Evolutionary conservation across 2,888 invertebrate genomes (phyloP), one percentile per base, ranked within the genome.

Genomic region (Mimas tiliae): DNA sequence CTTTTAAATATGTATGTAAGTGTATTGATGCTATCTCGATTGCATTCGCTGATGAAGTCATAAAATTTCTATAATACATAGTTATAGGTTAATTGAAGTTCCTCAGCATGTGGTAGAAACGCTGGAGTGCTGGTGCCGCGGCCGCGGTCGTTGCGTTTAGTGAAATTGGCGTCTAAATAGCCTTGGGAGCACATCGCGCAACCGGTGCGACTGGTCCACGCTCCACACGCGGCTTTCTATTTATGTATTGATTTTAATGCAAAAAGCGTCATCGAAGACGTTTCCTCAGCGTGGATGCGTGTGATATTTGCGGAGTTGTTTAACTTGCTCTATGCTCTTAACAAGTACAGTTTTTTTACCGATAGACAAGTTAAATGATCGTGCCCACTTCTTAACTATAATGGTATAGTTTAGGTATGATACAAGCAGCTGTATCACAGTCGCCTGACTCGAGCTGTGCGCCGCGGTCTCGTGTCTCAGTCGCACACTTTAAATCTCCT

Each of bases 141-240:
- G 48, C 16, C 48, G 48, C 6, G 6, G 48, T 38, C 27, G 42
- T 27, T 33, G 53, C 53, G 51, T 67, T 65, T 69, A 74, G 72
- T 71, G 71, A 72, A 74, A 71, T 75, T 70, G 72, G 65, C 72
- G 53, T 66, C 70, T 73, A 75, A 74, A 70, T 72, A 73, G 71
- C 72, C 71, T 70, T 70, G 70, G 27, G 53, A 64, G n/a, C 48
- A 63, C 33, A 63, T 72, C 72, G 72, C 67, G 70, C 68, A 76
- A 79, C 79, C 78, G 75, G 80, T 76, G 69, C 64, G 74, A 78
- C 80, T 62, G 72, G 79, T 78, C 68, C 71, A 66, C 68, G 63
- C 67, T 78, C 68, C 71, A 68, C 68, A 64, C 67, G 65, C 73
- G 72, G 76, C 78, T 82, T 80, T 83, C 82, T 79, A 82, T 80